Evolutionary conservation across 2,797 vertebrate genomes (phyloP).

Genomic region (Enteromius afrohamiltoni): DNA sequence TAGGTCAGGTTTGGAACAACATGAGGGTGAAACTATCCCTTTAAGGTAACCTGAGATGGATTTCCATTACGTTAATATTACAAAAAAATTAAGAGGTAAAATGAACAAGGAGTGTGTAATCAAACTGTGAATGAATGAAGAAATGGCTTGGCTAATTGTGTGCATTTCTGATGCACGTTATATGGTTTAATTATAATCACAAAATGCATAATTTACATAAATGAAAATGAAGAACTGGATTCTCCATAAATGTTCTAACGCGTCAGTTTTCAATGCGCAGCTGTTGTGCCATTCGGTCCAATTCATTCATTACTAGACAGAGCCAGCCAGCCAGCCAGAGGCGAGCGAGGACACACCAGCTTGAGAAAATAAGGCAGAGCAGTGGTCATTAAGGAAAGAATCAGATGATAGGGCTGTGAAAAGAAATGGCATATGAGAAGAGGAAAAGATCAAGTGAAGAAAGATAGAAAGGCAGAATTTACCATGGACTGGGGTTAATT

Average conservation of each 20-base stretch:
- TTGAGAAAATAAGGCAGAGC: slow-evolving; percentile 27
- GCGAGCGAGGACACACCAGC: slow-evolving; percentile 1
- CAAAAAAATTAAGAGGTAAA: neutral
- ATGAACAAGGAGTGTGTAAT: neutral
- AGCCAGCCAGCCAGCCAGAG: slow-evolving; percentile 1
- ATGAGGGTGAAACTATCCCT: neutral
- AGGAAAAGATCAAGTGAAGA: slow-evolving; percentile 37
- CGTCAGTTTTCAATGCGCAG: neutral
- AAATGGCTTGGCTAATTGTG: neutral
- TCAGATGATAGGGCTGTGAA: slow-evolving; percentile 48
- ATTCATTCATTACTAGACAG: slow-evolving; percentile 8
- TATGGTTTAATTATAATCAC: neutral
- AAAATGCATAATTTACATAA: slow-evolving; percentile 26
- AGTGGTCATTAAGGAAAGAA: slow-evolving; percentile 24
- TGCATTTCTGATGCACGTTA: neutral
- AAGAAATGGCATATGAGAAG: slow-evolving; percentile 42
- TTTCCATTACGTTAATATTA: neutral
- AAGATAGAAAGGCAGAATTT: slow-evolving; percentile 53
- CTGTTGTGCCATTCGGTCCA: slow-evolving; percentile 21
- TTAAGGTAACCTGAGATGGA: neutral
- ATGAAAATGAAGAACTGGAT: slow-evolving; percentile 2
- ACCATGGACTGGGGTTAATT: slow-evolving; percentile 73
- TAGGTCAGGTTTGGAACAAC: neutral
- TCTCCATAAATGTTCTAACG: slow-evolving; percentile 16
- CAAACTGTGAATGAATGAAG: neutral